A percentile compares a stretch with the other conserved stretches of the same genome.
These are phyloP conservation scores for Ecdyonurus torrentis DNA, from an alignment of 2,888 invertebrate species.

Conservation along the genomic window DNA sequence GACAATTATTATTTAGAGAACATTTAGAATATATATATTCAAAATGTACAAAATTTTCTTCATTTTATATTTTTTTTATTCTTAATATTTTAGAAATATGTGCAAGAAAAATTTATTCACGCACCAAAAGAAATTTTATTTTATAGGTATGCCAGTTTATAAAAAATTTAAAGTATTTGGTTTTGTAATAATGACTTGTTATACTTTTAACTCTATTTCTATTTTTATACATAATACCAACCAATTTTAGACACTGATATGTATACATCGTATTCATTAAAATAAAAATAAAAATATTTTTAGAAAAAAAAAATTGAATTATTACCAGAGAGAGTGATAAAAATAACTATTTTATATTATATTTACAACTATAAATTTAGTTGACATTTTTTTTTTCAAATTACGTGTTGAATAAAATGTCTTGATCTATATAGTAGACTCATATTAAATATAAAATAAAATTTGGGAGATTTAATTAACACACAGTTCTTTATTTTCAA, in stretches of 20 bases:
- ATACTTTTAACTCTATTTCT: no score
- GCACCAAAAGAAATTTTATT: neutral
- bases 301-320: neutral
- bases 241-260: neutral
- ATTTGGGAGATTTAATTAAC: no score
- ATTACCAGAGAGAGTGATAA: neutral
- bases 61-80: neutral
- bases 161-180: neutral
- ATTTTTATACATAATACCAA: neutral
- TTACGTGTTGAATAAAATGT: no score
- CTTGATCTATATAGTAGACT: no score
- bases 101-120: neutral
- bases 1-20: no score
- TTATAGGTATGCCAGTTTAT: neutral
- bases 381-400: neutral
- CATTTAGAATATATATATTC: no score
- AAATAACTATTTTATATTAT: neutral
- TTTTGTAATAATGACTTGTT: neutral
- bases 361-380: neutral
- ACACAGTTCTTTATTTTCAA: no score
- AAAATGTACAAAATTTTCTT: neutral
- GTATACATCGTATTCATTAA: neutral
- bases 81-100: neutral
- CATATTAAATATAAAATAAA: no score
- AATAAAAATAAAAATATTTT: neutral